Percentiles rank a stretch among this genome's conserved stretches.
phyloP scores from a whole-genome alignment of 2,797 vertebrate species.

The Babyrousa celebensis region DNA sequence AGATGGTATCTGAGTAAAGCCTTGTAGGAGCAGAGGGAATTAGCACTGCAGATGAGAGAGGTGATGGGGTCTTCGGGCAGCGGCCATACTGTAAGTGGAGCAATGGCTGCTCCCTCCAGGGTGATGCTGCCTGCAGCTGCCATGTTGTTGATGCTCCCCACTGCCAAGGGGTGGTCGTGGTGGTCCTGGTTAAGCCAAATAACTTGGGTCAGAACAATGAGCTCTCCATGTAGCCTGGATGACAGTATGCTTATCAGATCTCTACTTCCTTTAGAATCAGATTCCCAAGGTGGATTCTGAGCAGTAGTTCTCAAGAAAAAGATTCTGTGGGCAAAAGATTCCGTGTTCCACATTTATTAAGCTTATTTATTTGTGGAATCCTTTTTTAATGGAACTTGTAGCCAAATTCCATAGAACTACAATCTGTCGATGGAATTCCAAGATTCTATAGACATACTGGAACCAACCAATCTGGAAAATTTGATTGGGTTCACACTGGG shows the following conservation, averaged over 20 bases:
- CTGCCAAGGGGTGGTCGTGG: background rate
- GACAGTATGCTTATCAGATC: background rate
- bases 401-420: background rate
- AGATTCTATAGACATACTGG: background rate
- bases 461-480: background rate
- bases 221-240: background rate
- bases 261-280: background rate
- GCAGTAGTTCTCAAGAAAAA: background rate
- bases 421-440: background rate
- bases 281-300: background rate
- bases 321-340: background rate
- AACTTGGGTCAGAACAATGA: background rate
- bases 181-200: background rate
- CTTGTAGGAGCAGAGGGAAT: background rate
- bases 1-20: background rate
- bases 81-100: background rate
- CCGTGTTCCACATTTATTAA: background rate
- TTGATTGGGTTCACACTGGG: background rate
- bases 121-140: background rate
- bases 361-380: background rate
- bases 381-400: background rate
- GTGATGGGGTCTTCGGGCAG: background rate
- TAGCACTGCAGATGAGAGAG: too few species aligned
- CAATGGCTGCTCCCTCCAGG: too few species aligned
- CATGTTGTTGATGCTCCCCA: background rate